Evolutionary conservation across 2,888 invertebrate genomes (phyloP).

Genomic region (Cheilosia vulpina): DNA sequence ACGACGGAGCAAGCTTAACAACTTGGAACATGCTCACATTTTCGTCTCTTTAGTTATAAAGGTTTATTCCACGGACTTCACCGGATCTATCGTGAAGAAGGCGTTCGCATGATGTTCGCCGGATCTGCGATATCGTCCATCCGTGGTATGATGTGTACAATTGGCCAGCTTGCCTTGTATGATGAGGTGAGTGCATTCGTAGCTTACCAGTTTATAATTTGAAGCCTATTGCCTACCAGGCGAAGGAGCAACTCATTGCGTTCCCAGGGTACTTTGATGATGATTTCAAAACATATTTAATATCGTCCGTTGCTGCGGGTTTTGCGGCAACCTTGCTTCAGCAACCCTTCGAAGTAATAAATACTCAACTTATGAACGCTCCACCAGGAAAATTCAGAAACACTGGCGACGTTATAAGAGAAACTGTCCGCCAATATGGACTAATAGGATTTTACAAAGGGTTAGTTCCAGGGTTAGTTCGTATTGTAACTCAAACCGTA

Average conservation of each 20-base stretch:
- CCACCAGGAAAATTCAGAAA: conserved; percentile 23
- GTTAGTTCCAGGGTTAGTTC: conserved; percentile 51
- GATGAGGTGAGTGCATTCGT: conserved; percentile 45
- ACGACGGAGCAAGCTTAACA: not conserved
- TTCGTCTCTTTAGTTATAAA: conserved; percentile 37
- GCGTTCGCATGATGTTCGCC: conserved; percentile 42
- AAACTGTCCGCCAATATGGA: conserved; percentile 59
- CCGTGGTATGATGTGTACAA: conserved; percentile 54
- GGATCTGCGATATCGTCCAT: conserved; percentile 44
- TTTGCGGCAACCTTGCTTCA: conserved; percentile 65
- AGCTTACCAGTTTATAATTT: not conserved
- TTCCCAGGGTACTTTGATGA: conserved; percentile 24
- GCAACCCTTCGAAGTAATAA: conserved; percentile 75
- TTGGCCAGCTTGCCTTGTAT: conserved; percentile 66
- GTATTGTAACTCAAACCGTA: conserved; percentile 71
- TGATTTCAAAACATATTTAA: conserved; percentile 57
- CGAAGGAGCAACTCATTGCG: conserved; percentile 2
- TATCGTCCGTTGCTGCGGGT: conserved; percentile 67
- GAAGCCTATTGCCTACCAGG: not conserved
- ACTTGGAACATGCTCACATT: not conserved
- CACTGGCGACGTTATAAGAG: conserved; percentile 20
- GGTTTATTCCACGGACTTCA: conserved; percentile 40
- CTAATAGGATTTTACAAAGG: conserved; percentile 75
- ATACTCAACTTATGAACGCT: conserved; percentile 61
- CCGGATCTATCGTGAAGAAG: conserved; percentile 48